These are phyloP conservation scores for Lamprotornis superbus DNA, from an alignment of 2,113 vertebrate genomes.

Conservation along the genomic window DNA sequence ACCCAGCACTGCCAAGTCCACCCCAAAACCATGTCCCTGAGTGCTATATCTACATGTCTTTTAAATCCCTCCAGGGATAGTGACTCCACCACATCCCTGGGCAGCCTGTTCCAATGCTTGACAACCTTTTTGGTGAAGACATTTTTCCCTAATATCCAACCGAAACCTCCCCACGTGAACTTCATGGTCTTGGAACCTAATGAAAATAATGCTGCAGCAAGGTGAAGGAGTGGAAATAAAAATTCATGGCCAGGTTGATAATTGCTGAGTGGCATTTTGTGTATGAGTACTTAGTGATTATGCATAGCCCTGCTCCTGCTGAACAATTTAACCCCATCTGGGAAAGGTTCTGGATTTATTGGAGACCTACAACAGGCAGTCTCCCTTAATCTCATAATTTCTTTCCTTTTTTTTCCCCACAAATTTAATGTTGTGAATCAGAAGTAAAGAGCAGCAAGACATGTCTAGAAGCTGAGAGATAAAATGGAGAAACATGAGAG, in stretches of 20 bases:
- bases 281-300: neutral
- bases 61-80: neutral
- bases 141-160: neutral
- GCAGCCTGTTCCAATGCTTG: neutral
- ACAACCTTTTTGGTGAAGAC: neutral
- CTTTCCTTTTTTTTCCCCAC: accelerated
- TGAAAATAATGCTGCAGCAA: neutral
- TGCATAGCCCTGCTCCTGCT: neutral
- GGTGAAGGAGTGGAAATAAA: neutral
- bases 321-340: neutral
- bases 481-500: neutral
- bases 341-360: neutral
- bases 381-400: neutral
- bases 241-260: neutral
- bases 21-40: neutral
- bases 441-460: neutral
- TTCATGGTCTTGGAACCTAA: neutral
- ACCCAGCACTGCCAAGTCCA: neutral
- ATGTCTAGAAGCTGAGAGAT: neutral
- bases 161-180: neutral
- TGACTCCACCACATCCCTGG: too few species aligned
- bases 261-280: neutral
- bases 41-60: neutral
- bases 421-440: neutral
- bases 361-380: accelerated